Evolutionary conservation across 2,888 invertebrate species (phyloP).

Genomic region (Metalampra italica): DNA sequence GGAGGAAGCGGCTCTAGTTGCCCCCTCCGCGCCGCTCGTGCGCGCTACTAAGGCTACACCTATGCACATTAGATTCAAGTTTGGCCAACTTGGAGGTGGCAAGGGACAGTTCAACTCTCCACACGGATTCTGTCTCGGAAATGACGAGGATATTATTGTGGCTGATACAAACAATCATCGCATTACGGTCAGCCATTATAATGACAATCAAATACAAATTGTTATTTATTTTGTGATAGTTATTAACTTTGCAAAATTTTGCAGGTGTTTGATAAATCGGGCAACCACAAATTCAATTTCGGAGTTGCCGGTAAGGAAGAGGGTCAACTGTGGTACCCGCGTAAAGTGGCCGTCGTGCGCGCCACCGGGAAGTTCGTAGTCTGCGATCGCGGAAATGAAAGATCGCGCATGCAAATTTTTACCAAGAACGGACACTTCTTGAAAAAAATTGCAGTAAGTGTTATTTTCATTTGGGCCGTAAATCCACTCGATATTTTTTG

Average conservation of each 20-base stretch:
- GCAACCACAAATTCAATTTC: constrained; percentile 95
- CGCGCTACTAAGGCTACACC: constrained; percentile 87
- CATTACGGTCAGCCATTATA: constrained; percentile 81
- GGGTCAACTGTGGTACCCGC: constrained; percentile 97
- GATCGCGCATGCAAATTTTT: constrained; percentile 98
- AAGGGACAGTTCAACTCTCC: constrained; percentile 98
- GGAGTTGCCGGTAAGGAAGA: constrained; percentile 97
- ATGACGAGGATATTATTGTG: constrained; percentile 97
- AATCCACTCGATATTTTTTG: no score
- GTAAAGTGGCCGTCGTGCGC: constrained; percentile 95
- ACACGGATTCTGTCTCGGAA: constrained; percentile 96
- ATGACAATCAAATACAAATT: constrained; percentile 6
- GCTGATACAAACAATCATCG: constrained; percentile 98
- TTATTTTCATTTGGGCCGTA: neutral
- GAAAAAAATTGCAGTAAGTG: constrained; percentile 90
- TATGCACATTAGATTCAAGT: constrained; percentile 94
- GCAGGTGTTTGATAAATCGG: constrained; percentile 95
- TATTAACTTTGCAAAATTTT: constrained; percentile 16
- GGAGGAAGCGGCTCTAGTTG: constrained; percentile 65
- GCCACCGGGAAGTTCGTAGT: constrained; percentile 95
- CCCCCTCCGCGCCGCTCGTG: constrained; percentile 73
- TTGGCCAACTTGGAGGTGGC: constrained; percentile 94
- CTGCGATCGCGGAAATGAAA: constrained; percentile 97
- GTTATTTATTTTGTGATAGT: neutral
- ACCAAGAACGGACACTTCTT: constrained; percentile 97